phyloP scores from a whole-genome alignment of 1,140 invertebrate species.

The Nebria ingens region DNA sequence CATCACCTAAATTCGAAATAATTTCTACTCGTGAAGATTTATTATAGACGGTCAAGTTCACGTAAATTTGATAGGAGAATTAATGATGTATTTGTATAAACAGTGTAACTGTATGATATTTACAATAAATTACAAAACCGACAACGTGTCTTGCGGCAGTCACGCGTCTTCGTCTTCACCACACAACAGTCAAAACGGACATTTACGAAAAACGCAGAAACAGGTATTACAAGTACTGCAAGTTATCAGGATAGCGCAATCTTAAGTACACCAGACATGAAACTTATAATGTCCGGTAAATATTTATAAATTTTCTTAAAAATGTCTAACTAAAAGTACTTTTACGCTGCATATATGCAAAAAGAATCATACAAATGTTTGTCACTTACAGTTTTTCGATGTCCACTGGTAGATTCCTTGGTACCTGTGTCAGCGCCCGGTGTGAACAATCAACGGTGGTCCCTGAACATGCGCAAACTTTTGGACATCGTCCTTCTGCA shows the following conservation, averaged over 20 bases:
- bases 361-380: too few species aligned
- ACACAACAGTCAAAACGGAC: background rate
- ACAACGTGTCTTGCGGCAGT: constrained; percentile 1
- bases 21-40: constrained; percentile 1
- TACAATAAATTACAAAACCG: constrained; percentile 3
- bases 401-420: constrained; percentile 59
- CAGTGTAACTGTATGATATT: constrained; percentile 6
- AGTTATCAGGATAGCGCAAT: background rate
- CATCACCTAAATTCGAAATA: too few species aligned
- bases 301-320: too few species aligned
- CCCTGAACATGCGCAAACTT: constrained; percentile 65
- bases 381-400: constrained; percentile 75
- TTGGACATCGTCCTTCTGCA: constrained; percentile 48
- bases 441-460: constrained; percentile 72
- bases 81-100: constrained; percentile 8
- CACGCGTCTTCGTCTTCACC: too few species aligned
- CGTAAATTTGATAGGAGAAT: constrained; percentile 7
- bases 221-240: background rate
- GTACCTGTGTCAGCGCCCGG: constrained; percentile 65
- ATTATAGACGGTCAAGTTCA: constrained; percentile 1
- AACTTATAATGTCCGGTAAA: too few species aligned
- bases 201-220: background rate
- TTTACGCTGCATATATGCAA: too few species aligned
- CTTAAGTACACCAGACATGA: too few species aligned
- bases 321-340: too few species aligned